Base-by-base conservation (phyloP, 1,140 invertebrate species). In the Meloidogyne exigua region DNA sequence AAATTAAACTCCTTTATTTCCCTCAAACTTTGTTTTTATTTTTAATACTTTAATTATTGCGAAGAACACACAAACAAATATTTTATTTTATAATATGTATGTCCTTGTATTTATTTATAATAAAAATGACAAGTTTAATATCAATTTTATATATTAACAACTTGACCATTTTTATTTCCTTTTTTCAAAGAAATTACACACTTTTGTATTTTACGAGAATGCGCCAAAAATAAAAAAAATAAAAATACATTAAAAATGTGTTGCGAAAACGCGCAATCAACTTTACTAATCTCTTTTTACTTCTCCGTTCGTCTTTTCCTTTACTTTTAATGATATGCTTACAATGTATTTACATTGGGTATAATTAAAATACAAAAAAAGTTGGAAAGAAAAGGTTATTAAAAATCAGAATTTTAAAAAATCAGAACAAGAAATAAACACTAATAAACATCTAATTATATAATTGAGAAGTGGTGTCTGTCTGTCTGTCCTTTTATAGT, bases 261-360 rank as follows among this genome's bases (percentile, higher is more conserved):
- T 57, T 57, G 49, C 49, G 44, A 57, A 57, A 57, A 7, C n/a
- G 49, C 49, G 49, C n/a, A n/a, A 57, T 57, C 49, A 57, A 18
- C 49, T 57, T 57, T 57, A 57, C n/a, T 57, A 57, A 57, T 57
- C 49, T 49, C 7, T 39, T 10, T 39, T 10, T 39, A 4, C 18
- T 18, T 49, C 42, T 44, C 42, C 42, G n/a, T n/a, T 13, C 44
- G 13, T 15, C 4, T 15, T 49, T 18, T 10, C 44, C 18, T 49
- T 49, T 44, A 44, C 21, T 57, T 57, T 57, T 57, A 57, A n/a
- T 57, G 49, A 57, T 57, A n/a, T 57, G 49, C 49, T 57, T 57
- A n/a, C 5, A 49, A 1, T 4, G 5, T n/a, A n/a, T 1, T 32
- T 32, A 32, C 1, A 1, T n/a, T n/a, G n/a, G n/a, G 21, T n/a